phyloP scores from a whole-genome alignment of 23 tunicate species.

The Diplosoma virens region DNA sequence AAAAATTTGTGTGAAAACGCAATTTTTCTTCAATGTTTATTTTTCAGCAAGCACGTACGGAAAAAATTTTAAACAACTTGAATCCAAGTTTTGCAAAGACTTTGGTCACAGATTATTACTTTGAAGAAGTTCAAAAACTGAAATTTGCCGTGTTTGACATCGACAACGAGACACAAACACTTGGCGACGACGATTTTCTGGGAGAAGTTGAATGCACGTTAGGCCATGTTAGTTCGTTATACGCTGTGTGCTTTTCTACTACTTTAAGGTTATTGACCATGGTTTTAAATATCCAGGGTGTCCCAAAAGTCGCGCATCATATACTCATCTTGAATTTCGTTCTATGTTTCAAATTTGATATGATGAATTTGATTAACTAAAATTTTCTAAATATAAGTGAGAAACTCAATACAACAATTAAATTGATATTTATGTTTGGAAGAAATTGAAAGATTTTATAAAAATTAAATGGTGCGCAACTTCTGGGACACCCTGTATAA shows the following conservation, averaged over 20 bases:
- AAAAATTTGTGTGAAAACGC: too few species aligned
- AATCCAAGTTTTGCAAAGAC: constrained; percentile 92
- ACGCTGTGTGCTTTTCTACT: neutral
- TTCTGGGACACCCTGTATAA: too few species aligned
- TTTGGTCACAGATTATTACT: constrained; percentile 75
- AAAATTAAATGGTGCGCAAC: too few species aligned
- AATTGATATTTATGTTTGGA: too few species aligned
- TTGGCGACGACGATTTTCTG: constrained; percentile 77
- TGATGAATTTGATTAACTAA: too few species aligned
- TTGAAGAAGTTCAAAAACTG: constrained; percentile 95
- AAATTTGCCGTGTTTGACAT: constrained; percentile 78
- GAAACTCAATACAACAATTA: too few species aligned
- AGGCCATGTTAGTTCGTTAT: constrained; percentile 54
- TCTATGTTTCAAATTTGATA: neutral
- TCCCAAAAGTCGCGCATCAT: too few species aligned
- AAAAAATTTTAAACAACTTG: constrained; percentile 72
- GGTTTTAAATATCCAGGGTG: too few species aligned
- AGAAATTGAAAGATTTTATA: too few species aligned
- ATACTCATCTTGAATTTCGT: too few species aligned
- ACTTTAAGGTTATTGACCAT: too few species aligned
- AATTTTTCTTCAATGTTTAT: neutral
- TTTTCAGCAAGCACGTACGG: constrained; percentile 73
- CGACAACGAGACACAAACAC: constrained; percentile 67
- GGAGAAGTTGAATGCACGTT: constrained; percentile 79
- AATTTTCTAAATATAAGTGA: too few species aligned